Evolutionary conservation across 2,888 invertebrate genomes (phyloP).

Genomic region (Dyspetes luteomarginatus): DNA sequence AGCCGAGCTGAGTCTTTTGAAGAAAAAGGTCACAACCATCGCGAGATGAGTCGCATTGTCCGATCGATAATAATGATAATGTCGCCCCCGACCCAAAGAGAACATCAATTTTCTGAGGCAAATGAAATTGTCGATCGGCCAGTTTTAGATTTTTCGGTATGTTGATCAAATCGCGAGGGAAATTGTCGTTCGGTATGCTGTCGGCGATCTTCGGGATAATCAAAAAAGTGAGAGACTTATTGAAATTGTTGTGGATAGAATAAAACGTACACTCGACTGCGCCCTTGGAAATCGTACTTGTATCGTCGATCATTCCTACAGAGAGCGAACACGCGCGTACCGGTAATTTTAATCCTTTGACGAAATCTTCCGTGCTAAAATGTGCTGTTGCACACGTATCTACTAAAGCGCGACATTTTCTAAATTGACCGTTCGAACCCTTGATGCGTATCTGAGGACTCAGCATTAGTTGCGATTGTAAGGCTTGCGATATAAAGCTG

Average conservation of each 20-base stretch:
- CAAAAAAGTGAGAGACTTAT: slow-evolving; percentile 40
- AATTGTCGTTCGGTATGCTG: slow-evolving; percentile 48
- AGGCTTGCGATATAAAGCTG: slow-evolving; percentile 23
- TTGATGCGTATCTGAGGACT: slow-evolving; percentile 52
- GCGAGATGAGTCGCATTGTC: slow-evolving; percentile 47
- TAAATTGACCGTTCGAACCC: slow-evolving; percentile 30
- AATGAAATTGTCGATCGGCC: slow-evolving; percentile 67
- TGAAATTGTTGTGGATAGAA: slow-evolving; percentile 43
- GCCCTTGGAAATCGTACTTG: slow-evolving; percentile 45
- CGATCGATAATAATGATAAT: slow-evolving; percentile 59
- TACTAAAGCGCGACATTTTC: slow-evolving; percentile 56
- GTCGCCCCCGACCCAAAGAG: slow-evolving; percentile 61
- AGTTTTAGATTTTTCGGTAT: slow-evolving; percentile 63
- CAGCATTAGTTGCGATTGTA: slow-evolving; percentile 59
- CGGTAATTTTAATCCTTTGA: slow-evolving; percentile 38
- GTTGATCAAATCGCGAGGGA: slow-evolving; percentile 49
- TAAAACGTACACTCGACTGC: slow-evolving; percentile 44
- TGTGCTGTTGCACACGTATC: slow-evolving; percentile 62
- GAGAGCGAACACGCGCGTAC: slow-evolving; percentile 46
- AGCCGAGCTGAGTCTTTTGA: slow-evolving; percentile 63
- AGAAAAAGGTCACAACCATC: slow-evolving; percentile 46
- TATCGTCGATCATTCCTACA: slow-evolving; percentile 49
- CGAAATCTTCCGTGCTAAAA: slow-evolving; percentile 59
- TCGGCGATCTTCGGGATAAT: slow-evolving; percentile 61
- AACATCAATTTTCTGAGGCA: slow-evolving; percentile 59